These are phyloP conservation scores for Stegostoma tigrinum DNA, from an alignment of 2,113 vertebrate genomes.

Conservation along the genomic window DNA sequence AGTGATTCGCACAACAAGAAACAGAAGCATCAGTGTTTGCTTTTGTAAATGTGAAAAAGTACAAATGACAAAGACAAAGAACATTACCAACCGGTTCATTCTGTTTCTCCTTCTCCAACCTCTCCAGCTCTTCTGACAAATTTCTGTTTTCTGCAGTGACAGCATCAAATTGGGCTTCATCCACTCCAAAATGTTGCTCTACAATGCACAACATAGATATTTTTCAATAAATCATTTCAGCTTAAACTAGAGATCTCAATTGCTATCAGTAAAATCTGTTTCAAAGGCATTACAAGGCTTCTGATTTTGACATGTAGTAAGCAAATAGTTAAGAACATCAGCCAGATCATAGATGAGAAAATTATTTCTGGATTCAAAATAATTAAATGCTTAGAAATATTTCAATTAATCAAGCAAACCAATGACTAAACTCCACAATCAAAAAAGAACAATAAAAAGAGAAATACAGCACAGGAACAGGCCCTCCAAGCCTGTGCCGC, in stretches of 20 bases:
- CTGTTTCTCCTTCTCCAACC: slow-evolving; percentile 77
- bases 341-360: neutral
- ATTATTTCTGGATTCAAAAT: neutral
- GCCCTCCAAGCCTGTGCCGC: too few species aligned
- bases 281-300: neutral
- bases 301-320: neutral
- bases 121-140: slow-evolving; percentile 69
- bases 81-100: slow-evolving; percentile 67
- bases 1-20: neutral
- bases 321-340: too few species aligned
- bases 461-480: too few species aligned
- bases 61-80: neutral
- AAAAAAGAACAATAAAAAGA: too few species aligned
- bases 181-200: slow-evolving; percentile 48
- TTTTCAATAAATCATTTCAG: neutral
- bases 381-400: neutral
- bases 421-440: too few species aligned
- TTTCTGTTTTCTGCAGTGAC: slow-evolving; percentile 67
- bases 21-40: neutral
- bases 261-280: neutral
- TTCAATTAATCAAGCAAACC: neutral
- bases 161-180: slow-evolving; percentile 64
- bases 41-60: neutral
- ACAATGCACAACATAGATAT: neutral
- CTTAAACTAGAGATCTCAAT: too few species aligned